A percentile compares a stretch with the other conserved stretches of the same genome.
Evolutionary conservation across 2,113 vertebrate genomes (phyloP).

Genomic region (Oenanthe oenanthe): DNA sequence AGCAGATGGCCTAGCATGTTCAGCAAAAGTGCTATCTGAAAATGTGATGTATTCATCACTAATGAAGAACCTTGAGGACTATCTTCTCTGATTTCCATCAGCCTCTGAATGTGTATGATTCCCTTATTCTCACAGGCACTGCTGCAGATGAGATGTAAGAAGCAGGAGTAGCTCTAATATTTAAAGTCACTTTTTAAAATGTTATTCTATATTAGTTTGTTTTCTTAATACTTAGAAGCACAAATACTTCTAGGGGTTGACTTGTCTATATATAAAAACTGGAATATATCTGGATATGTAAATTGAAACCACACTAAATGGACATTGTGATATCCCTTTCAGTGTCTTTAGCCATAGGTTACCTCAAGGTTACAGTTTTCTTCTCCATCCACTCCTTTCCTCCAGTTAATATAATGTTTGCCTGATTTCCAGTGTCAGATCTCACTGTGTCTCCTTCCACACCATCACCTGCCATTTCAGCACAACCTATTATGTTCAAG

Average conservation of each 20-base stretch:
- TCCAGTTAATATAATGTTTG: neutral
- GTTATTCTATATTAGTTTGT: neutral
- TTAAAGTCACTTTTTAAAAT: neutral
- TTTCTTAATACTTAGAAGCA: neutral
- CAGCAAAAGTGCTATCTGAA: constrained; percentile 49
- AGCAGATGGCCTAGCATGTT: constrained; percentile 68
- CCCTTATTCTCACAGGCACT: constrained; percentile 24
- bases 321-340: neutral
- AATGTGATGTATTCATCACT: constrained; percentile 52
- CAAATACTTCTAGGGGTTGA: neutral
- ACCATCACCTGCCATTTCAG: neutral
- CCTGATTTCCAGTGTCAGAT: neutral
- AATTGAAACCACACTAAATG: neutral
- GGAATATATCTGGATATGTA: neutral
- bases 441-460: neutral
- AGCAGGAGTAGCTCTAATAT: neutral
- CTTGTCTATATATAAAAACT: neutral
- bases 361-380: neutral
- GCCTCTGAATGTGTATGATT: neutral
- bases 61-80: constrained; percentile 67
- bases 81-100: constrained; percentile 23
- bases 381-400: neutral
- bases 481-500: neutral
- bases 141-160: neutral
- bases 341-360: neutral